These are phyloP conservation scores for Chionodraco myersi DNA, from an alignment of 2,113 vertebrate species.

Conservation along the genomic window DNA sequence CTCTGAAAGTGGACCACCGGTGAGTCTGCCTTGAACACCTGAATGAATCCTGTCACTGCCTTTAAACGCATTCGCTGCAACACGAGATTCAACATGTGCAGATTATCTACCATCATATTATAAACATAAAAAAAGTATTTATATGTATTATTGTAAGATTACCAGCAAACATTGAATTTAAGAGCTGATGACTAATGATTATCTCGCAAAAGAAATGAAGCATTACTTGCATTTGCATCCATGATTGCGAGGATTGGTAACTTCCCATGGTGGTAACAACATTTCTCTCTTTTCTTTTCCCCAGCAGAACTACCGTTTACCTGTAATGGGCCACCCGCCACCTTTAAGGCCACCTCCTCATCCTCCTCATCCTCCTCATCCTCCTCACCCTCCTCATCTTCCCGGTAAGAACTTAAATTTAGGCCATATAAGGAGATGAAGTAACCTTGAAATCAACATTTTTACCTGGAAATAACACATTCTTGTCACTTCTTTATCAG, in stretches of 20 bases:
- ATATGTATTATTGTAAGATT: no score
- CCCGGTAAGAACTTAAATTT: conserved; percentile 75
- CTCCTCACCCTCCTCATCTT: conserved; percentile 45
- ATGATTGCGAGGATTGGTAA: neutral
- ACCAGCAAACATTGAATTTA: neutral
- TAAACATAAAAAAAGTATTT: no score
- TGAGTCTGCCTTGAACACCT: conserved; percentile 12
- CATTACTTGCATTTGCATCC: no score
- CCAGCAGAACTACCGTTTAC: conserved; percentile 89
- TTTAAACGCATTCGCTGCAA: neutral
- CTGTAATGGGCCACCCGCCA: conserved; percentile 88
- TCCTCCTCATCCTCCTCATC: conserved; percentile 7
- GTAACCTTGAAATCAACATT: neutral
- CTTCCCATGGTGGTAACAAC: neutral
- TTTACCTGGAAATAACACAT: neutral
- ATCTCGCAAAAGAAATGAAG: neutral
- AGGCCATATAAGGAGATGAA: neutral
- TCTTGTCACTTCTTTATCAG: conserved; percentile 38
- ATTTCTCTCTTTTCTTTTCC: conserved; percentile 3
- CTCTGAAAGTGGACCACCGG: conserved; percentile 59
- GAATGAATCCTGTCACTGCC: neutral
- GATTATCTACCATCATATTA: neutral
- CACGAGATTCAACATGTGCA: neutral
- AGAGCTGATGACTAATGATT: neutral
- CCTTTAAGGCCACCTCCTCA: conserved; percentile 71